These are phyloP conservation scores for Itoplectis maculator DNA, from an alignment of 2,888 invertebrate species.

Conservation along the genomic window DNA sequence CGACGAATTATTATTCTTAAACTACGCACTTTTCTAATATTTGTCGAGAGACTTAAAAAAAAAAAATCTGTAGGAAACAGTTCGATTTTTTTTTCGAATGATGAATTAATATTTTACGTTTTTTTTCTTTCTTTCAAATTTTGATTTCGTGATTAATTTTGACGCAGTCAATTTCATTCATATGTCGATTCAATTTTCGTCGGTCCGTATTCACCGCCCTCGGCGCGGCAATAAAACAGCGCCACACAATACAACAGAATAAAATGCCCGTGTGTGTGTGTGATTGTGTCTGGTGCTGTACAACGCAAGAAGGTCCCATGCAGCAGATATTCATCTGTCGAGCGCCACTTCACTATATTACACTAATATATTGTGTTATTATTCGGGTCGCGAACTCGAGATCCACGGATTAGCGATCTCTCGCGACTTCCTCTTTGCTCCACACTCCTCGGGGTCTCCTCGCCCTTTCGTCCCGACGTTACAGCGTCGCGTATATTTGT, in stretches of 20 bases:
- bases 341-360: constrained; percentile 73
- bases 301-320: constrained; percentile 54
- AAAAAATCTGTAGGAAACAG: too few relatives aligned
- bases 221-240: background rate
- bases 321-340: constrained; percentile 72
- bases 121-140: too few relatives aligned
- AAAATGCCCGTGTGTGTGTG: background rate
- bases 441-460: constrained; percentile 46
- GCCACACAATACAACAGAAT: background rate
- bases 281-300: constrained; percentile 42
- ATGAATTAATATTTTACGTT: too few relatives aligned
- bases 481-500: too few relatives aligned
- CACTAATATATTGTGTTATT: constrained; percentile 76
- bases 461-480: constrained; percentile 34
- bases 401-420: constrained; percentile 72
- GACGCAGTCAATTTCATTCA: too few relatives aligned
- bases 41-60: too few relatives aligned
- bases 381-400: constrained; percentile 75
- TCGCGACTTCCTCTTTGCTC: constrained; percentile 53
- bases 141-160: too few relatives aligned
- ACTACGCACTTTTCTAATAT: too few relatives aligned
- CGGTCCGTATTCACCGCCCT: background rate
- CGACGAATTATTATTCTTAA: too few relatives aligned
- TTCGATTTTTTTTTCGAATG: too few relatives aligned
- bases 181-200: too few relatives aligned